phyloP scores from a whole-genome alignment of 2,797 vertebrate species.

The Clarias pachynema region DNA sequence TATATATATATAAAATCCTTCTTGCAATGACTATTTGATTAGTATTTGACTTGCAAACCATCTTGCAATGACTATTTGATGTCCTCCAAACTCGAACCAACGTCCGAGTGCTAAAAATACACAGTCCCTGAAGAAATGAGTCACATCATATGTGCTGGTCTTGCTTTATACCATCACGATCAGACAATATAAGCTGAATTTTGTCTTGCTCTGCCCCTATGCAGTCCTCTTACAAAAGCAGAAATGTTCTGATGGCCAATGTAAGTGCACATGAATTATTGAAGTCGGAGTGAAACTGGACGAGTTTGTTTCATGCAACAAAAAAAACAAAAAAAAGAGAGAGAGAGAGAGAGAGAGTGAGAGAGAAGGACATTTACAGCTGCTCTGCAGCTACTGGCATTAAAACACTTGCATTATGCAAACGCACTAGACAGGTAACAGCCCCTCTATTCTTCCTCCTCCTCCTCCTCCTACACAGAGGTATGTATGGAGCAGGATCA shows the following conservation, averaged over 20 bases:
- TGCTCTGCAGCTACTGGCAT: slow-evolving; percentile 30
- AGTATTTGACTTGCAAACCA: no score
- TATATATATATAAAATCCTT: background rate
- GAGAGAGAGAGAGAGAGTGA: background rate
- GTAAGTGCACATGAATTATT: slow-evolving; percentile 70
- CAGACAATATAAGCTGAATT: slow-evolving; percentile 19
- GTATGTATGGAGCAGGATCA: background rate
- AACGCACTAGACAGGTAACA: slow-evolving; percentile 33
- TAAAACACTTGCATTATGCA: slow-evolving; percentile 46
- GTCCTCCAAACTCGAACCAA: background rate
- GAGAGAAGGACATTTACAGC: slow-evolving; percentile 41
- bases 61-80: background rate
- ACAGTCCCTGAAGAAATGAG: background rate
- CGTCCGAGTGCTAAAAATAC: slow-evolving; percentile 5
- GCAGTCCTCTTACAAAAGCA: slow-evolving; percentile 33
- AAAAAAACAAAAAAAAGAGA: background rate
- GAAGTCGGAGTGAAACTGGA: slow-evolving; percentile 47
- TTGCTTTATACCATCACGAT: slow-evolving; percentile 8
- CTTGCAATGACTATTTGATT: background rate
- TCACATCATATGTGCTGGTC: slow-evolving; percentile 26
- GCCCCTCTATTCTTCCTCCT: background rate
- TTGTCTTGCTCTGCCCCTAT: slow-evolving; percentile 50
- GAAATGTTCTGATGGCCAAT: slow-evolving; percentile 45
- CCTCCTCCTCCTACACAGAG: slow-evolving; percentile 29
- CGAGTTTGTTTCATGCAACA: slow-evolving; percentile 55